phyloP scores from a whole-genome alignment of 2,888 invertebrate species.

The Agriopis leucophaearia region DNA sequence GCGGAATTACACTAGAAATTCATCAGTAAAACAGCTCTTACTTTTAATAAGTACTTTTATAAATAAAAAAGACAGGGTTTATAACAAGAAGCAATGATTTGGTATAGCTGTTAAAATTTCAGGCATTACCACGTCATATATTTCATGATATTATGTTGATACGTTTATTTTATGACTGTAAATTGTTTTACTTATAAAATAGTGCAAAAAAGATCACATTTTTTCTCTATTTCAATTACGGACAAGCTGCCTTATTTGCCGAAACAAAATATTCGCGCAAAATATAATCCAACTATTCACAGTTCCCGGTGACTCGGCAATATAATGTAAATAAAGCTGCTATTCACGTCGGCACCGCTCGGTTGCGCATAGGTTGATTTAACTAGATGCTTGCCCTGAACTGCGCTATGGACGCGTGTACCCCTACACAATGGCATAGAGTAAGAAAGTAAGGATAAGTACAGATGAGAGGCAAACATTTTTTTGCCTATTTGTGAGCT shows the following conservation, averaged over 20 bases:
- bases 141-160: too few species aligned
- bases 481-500: constrained; percentile 5
- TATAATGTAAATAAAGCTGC: constrained; percentile 51
- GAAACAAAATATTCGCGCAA: constrained; percentile 25
- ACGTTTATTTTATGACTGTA: background rate
- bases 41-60: too few species aligned
- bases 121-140: too few species aligned
- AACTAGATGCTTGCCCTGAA: constrained; percentile 57
- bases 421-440: constrained; percentile 51
- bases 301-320: constrained; percentile 45
- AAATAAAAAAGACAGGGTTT: too few species aligned
- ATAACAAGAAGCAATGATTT: too few species aligned
- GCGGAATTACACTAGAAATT: too few species aligned
- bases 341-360: constrained; percentile 34
- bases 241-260: constrained; percentile 6
- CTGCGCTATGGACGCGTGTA: constrained; percentile 50
- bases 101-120: too few species aligned
- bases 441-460: constrained; percentile 18
- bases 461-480: constrained; percentile 12
- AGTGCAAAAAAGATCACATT: background rate
- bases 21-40: too few species aligned
- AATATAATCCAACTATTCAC: constrained; percentile 35
- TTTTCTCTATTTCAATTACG: constrained; percentile 1
- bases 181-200: background rate
- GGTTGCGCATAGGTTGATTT: constrained; percentile 49